These are phyloP conservation scores for Eilema depressum DNA, from an alignment of 2,888 invertebrate species.

Conservation along the genomic window DNA sequence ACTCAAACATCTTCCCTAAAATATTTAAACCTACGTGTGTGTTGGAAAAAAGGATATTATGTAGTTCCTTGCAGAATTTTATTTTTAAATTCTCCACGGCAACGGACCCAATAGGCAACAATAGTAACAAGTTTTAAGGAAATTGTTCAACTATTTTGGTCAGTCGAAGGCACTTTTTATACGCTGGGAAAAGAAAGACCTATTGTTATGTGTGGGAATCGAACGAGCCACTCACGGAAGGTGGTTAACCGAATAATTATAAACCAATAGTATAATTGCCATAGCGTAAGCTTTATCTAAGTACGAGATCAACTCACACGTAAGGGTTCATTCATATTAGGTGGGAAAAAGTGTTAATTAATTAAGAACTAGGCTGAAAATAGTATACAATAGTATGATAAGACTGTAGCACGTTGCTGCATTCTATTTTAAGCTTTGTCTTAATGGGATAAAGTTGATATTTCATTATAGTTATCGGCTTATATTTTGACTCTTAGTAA, in stretches of 20 bases:
- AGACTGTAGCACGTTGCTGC: too few species aligned
- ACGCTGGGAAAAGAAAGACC: background rate
- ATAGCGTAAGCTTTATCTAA: conserved; percentile 32
- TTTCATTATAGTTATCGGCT: too few species aligned
- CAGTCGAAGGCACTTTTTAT: background rate
- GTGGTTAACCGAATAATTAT: conserved; percentile 23
- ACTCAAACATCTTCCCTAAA: too few species aligned
- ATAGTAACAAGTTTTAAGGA: too few species aligned
- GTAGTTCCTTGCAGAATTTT: background rate
- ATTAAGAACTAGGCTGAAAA: too few species aligned
- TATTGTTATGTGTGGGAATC: conserved; percentile 18
- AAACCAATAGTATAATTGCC: conserved; percentile 40
- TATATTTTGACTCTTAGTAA: too few species aligned
- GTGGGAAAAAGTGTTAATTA: too few species aligned
- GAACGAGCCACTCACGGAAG: conserved; percentile 13
- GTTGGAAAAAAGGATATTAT: background rate
- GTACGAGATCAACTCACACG: conserved; percentile 34
- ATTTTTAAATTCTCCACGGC: background rate
- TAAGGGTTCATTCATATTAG: conserved; percentile 23
- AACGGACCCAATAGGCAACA: background rate
- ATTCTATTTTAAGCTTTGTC: too few species aligned
- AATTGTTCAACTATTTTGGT: background rate
- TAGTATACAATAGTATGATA: too few species aligned
- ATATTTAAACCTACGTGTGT: background rate
- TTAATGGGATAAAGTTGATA: too few species aligned